These are phyloP conservation scores for Podotricha telesiphe DNA, from an alignment of 2,888 invertebrate species.

Conservation along the genomic window DNA sequence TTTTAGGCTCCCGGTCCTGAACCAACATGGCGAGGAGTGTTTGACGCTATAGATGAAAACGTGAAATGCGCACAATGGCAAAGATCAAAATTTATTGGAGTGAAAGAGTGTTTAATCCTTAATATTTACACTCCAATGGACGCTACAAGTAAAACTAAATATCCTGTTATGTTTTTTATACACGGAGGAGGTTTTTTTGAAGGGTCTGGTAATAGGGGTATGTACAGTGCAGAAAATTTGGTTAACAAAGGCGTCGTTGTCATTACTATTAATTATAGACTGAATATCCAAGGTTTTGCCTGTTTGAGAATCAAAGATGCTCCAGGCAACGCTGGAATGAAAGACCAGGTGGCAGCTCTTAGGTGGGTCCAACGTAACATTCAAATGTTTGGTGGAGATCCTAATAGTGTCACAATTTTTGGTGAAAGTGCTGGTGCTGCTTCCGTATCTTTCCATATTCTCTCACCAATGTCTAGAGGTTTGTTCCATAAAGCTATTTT, in stretches of 20 bases:
- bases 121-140: conserved; percentile 66
- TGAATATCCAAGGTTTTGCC: conserved; percentile 67
- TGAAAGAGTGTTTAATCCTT: conserved; percentile 61
- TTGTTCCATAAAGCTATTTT: conserved; percentile 69
- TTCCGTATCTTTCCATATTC: conserved; percentile 64
- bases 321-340: conserved; percentile 69
- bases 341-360: conserved; percentile 68
- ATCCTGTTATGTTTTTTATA: conserved; percentile 72
- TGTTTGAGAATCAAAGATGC: conserved; percentile 67
- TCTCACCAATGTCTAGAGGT: conserved; percentile 70
- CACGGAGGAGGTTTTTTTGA: conserved; percentile 71
- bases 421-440: conserved; percentile 72
- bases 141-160: conserved; percentile 41
- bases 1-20: conserved; percentile 68
- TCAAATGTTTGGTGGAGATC: conserved; percentile 64
- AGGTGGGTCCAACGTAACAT: conserved; percentile 67
- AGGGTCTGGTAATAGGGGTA: conserved; percentile 56
- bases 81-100: conserved; percentile 52
- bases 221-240: conserved; percentile 68
- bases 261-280: conserved; percentile 69
- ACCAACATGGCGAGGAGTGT: conserved; percentile 63
- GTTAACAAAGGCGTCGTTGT: conserved; percentile 62
- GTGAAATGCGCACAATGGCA: conserved; percentile 50
- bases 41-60: conserved; percentile 57
- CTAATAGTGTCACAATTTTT: conserved; percentile 65